Base-by-base conservation (phyloP, 2,888 invertebrate species). In the Hirtodrosophila cameraria region DNA sequence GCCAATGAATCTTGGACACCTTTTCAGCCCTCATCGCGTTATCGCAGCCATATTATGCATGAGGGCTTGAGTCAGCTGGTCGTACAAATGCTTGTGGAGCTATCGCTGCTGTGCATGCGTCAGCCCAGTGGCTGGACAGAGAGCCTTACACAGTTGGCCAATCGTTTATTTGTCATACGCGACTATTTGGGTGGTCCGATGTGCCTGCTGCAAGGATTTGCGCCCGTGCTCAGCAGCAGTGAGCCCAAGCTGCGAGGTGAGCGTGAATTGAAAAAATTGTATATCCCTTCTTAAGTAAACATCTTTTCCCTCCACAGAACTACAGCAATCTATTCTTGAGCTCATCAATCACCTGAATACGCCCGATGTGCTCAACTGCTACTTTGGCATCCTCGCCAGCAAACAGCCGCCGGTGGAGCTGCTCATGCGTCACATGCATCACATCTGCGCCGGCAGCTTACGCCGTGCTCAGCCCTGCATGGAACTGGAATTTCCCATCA, bases 321-420 rank as follows among this genome's bases (percentile, higher is more conserved):
- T 95, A 11, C 95, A 94, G 72, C 92, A 93, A 74, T 93, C 94
- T 41, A 92, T 94, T 46, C 88, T 95, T 33, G 94, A 94, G 87
- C 91, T 95, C 42, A 92, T 95, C 31, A 91, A 91, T 11, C 89
- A 91, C 41, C 61, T 91, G 1, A 90, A 90, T 59, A 88, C 90
- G 0, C 90, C 91, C 0, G 90, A 91, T 43, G 82, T 88, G 1
- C 89, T 95, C 60, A 91, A 92, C 4, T 91, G 92, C 9, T 93
- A 93, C 83, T 91, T 95, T 57, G 91, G 92, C 16, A 92, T 94
- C 70, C 92, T 94, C 81, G 92, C 93, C 68, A 91, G 90, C 9
- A 88, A 91, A 27, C 89, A 91, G 36, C 93, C 93, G 1, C 93
- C 94, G 0, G 90, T 93, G 70, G 90, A 92, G 39, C 91, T 93